These are phyloP conservation scores for Albula goreensis DNA, from an alignment of 2,113 vertebrate genomes.

Conservation along the genomic window DNA sequence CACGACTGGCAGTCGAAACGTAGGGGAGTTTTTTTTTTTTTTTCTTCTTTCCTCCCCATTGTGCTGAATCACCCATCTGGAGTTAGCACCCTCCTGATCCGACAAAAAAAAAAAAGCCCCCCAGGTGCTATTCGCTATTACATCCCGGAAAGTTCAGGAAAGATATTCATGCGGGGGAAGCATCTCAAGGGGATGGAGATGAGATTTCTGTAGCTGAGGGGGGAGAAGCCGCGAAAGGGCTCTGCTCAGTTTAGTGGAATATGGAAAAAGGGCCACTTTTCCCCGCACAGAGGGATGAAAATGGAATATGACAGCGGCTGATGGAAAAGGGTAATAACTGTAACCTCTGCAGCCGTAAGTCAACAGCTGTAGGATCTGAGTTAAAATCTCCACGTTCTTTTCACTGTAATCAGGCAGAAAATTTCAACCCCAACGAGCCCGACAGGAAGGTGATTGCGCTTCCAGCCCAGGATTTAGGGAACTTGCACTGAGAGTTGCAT, in stretches of 20 bases:
- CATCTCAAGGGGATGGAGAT: constrained; percentile 14
- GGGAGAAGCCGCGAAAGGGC: neutral
- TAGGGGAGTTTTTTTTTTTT: constrained; percentile 5
- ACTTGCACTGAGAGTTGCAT: constrained; percentile 1
- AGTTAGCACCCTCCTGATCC: constrained; percentile 22
- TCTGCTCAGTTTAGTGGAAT: neutral
- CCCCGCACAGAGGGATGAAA: neutral
- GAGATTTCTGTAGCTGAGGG: constrained; percentile 25
- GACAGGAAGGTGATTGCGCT: neutral
- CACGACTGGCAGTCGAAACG: constrained; percentile 20
- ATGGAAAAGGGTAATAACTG: constrained; percentile 13
- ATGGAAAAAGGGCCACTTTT: neutral
- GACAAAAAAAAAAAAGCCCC: neutral
- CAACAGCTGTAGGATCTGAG: neutral
- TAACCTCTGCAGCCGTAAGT: neutral
- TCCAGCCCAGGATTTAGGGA: constrained; percentile 4
- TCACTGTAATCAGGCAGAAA: neutral
- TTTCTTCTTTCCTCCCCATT: neutral
- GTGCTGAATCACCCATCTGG: neutral
- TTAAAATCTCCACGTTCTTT: neutral
- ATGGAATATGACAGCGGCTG: neutral
- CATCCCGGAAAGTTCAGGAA: constrained; percentile 21
- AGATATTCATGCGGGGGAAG: constrained; percentile 12
- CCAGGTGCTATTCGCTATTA: constrained; percentile 2
- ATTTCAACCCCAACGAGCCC: neutral